These are phyloP conservation scores for Nibea albiflora DNA, from an alignment of 2,113 vertebrate genomes.

Conservation along the genomic window DNA sequence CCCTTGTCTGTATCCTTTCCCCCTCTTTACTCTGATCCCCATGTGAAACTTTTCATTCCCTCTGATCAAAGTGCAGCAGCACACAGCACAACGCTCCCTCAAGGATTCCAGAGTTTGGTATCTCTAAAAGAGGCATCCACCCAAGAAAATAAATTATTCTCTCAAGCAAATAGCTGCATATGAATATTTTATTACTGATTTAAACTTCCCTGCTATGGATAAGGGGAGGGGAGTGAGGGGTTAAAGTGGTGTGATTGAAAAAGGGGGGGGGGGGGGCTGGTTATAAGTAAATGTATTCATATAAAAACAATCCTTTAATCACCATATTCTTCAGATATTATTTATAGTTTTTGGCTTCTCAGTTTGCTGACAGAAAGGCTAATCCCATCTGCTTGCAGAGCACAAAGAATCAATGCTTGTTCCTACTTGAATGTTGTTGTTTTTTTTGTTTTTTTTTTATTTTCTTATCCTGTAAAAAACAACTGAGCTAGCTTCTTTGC, in stretches of 20 bases:
- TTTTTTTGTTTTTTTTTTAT: conserved; percentile 54
- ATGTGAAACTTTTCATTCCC: conserved; percentile 79
- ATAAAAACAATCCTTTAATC: conserved; percentile 78
- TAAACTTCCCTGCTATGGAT: conserved; percentile 75
- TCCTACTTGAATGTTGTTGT: conserved; percentile 62
- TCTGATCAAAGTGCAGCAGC: conserved; percentile 82
- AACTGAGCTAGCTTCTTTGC: conserved; percentile 40
- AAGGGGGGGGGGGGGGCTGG: conserved; percentile 1
- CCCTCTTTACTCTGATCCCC: conserved; percentile 66
- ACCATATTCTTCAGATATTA: conserved; percentile 75
- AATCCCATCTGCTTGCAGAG: conserved; percentile 72
- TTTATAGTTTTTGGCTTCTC: conserved; percentile 74
- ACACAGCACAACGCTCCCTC: conserved; percentile 76
- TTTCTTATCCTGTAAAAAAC: conserved; percentile 59
- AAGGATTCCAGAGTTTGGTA: conserved; percentile 71
- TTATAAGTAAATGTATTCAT: conserved; percentile 71
- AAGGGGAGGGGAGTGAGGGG: conserved; percentile 57
- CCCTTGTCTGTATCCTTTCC: conserved; percentile 66
- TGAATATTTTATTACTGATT: conserved; percentile 85
- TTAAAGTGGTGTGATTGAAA: conserved; percentile 55
- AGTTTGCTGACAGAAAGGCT: conserved; percentile 73
- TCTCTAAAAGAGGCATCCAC: conserved; percentile 79
- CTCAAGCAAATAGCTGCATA: conserved; percentile 81
- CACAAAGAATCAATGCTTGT: conserved; percentile 66
- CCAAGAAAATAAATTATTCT: conserved; percentile 84